Evolutionary conservation across 2,888 invertebrate genomes (phyloP).

Genomic region (Argynnis bischoffii): DNA sequence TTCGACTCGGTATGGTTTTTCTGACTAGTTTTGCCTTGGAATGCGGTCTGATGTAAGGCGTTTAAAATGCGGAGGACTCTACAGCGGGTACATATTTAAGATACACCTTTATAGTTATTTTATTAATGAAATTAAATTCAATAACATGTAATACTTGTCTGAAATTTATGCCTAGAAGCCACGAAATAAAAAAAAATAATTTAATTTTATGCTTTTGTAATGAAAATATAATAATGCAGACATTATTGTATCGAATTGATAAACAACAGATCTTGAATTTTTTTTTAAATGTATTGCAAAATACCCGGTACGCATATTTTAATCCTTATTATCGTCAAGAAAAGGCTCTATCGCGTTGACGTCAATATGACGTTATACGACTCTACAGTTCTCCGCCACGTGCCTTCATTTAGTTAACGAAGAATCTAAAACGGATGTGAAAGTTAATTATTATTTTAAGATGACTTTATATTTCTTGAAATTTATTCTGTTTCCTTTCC

Average conservation of each 20-base stretch:
- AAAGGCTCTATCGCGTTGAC: constrained; percentile 30
- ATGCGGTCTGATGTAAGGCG: constrained; percentile 40
- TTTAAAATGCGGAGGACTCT: constrained; percentile 36
- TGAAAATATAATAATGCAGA: constrained; percentile 3
- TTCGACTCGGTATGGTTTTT: constrained; percentile 39
- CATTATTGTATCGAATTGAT: neutral
- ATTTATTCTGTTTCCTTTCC: too few species aligned
- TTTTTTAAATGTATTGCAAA: constrained; percentile 12
- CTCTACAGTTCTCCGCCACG: constrained; percentile 9
- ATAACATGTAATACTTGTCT: too few species aligned
- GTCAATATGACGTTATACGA: constrained; percentile 20
- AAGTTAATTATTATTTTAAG: constrained; percentile 7
- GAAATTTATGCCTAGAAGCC: too few species aligned
- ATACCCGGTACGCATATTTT: constrained; percentile 13
- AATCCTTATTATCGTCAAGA: constrained; percentile 22
- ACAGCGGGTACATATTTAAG: neutral
- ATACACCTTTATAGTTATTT: too few species aligned
- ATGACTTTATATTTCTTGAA: neutral
- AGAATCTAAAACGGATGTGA: neutral
- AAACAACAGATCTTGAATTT: neutral
- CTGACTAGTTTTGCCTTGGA: constrained; percentile 39
- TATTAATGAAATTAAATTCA: too few species aligned
- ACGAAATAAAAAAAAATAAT: too few species aligned
- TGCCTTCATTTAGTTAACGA: constrained; percentile 13
- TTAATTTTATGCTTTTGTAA: too few species aligned